Evolutionary conservation across 2,113 vertebrate genomes (phyloP), one percentile per base, ranked within the genome.

Genomic region (Melanerpes formicivorus): DNA sequence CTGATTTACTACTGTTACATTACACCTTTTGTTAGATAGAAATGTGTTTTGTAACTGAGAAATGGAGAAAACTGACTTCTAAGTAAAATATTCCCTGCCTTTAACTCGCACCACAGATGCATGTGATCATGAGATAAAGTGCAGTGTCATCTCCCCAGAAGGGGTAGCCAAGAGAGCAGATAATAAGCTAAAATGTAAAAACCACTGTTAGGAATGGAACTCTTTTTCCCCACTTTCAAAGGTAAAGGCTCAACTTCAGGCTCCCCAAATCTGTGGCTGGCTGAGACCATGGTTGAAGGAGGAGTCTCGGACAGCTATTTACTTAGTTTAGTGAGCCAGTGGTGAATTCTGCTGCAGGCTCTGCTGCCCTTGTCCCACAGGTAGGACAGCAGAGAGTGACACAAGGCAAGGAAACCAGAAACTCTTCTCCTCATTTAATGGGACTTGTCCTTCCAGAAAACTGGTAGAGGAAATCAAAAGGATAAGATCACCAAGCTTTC

Each of bases 21-120:
- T 46, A 44, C 11, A 55, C 25, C 4, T 80, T 86, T 78, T 85
- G 10, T 93, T 77, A 40, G 18, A 7, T 70, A 64, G 44, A 84
- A 94, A 67, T 77, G 34, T 14, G 82, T 88, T 79, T 92, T 85
- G 59, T 90, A 86, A 72, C 63, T 62, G 71, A 76, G 55, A 76
- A 78, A 79, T 48, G 25, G 62, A 64, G 26, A 85, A 89, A 87
- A 32, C 11, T 2, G 29, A 50, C 56, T 74, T 92, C 7, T 65
- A 78, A 80, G 48, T 62, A 85, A 93, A 91, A 90, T 40, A 75
- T 37, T 75, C 22, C 23, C 16, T 65, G 40, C 29, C 21, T 85
- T 67, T 85, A 85, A 16, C 16, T 71, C 42, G 23, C 42, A 30
- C 29, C 62, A 74, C 10, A 62, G 69, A 75, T 76, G 44, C 79